Conservation (phyloP, 2,888 invertebrate species). For the Tetheella fluctuosa region DNA sequence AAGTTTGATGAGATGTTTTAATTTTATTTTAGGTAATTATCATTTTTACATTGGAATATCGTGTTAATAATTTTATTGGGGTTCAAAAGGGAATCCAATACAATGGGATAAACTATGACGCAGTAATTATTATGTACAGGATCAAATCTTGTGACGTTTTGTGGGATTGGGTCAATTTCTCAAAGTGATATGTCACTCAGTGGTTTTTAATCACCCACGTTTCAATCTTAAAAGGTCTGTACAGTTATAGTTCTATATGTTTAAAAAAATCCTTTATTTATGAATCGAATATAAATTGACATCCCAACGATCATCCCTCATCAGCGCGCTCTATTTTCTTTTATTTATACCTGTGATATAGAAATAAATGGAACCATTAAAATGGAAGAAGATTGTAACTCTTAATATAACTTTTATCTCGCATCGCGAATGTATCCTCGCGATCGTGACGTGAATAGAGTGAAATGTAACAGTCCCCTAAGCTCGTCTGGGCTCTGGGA, state of each 20-base stretch:
- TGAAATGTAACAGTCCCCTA: constrained; percentile 5
- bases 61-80: no score
- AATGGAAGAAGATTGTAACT: constrained; percentile 39
- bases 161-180: no score
- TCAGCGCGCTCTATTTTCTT: constrained; percentile 10
- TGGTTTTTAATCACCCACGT: no score
- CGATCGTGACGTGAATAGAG: constrained; percentile 40
- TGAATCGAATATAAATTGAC: no score
- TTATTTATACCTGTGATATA: constrained; percentile 30
- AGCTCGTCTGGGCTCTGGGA: not conserved
- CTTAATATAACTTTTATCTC: constrained; percentile 51
- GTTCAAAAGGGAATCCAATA: no score
- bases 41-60: not conserved
- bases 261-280: no score
- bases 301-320: not conserved
- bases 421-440: constrained; percentile 31
- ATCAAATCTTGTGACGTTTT: no score
- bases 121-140: no score
- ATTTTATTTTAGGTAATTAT: constrained; percentile 41
- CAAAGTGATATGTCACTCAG: no score
- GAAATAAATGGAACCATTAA: constrained; percentile 45
- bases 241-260: no score
- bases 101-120: no score
- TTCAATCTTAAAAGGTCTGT: no score
- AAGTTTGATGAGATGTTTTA: constrained; percentile 55